These are phyloP conservation scores for Hemiscyllium ocellatum DNA, from an alignment of 2,113 vertebrate genomes.

Conservation along the genomic window DNA sequence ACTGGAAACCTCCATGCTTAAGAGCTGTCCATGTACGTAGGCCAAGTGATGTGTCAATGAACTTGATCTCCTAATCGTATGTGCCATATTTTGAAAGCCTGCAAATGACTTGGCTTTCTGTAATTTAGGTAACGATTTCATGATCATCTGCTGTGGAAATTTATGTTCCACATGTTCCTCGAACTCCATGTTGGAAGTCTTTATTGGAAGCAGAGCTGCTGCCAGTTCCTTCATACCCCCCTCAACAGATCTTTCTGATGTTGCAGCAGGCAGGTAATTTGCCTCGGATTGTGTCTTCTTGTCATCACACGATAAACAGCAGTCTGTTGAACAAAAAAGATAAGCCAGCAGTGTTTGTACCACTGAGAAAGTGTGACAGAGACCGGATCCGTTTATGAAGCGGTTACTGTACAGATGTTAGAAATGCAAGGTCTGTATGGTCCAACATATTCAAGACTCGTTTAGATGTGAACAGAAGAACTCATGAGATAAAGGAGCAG, in stretches of 20 bases:
- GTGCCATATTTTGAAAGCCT: not conserved
- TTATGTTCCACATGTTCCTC: not conserved
- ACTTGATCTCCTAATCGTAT: not conserved
- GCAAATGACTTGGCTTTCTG: not conserved
- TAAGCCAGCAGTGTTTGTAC: slow-evolving; percentile 13
- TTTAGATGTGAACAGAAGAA: not conserved
- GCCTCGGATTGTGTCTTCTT: not conserved
- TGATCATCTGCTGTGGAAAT: not conserved
- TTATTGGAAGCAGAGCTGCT: not conserved
- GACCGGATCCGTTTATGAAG: not conserved
- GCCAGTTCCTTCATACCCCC: not conserved
- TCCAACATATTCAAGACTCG: not conserved
- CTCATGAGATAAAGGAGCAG: not conserved
- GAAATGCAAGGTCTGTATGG: not conserved
- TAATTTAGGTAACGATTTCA: not conserved
- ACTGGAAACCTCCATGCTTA: not conserved
- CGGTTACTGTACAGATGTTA: not conserved
- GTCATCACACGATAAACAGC: not conserved
- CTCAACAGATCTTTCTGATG: not conserved
- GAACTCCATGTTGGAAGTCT: not conserved
- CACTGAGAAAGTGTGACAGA: slow-evolving; percentile 7
- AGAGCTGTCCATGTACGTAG: not conserved
- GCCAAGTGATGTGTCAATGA: not conserved
- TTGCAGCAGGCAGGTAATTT: not conserved
- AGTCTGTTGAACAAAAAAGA: slow-evolving; percentile 6